Conservation (phyloP, 2,888 invertebrate genomes). For the Volucella bombylans region DNA sequence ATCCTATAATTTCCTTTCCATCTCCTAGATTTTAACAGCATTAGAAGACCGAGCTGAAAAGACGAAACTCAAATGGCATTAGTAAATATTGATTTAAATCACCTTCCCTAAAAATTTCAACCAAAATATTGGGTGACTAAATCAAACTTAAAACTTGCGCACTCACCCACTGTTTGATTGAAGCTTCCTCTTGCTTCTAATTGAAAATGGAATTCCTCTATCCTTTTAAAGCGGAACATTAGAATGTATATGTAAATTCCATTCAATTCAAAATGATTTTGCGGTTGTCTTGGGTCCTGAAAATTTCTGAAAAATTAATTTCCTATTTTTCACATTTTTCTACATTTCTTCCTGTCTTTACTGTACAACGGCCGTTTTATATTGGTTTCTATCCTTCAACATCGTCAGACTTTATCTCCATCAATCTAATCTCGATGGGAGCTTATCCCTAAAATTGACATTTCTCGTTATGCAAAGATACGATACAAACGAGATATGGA, state of each 20-base stretch:
- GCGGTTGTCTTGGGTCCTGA: not conserved
- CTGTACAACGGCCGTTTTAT: not conserved
- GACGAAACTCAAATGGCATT: too few relatives aligned
- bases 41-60: too few relatives aligned
- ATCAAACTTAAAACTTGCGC: constrained; percentile 4
- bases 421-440: constrained; percentile 63
- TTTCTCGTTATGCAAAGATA: constrained; percentile 53
- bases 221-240: too few relatives aligned
- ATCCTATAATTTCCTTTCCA: too few relatives aligned
- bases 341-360: not conserved
- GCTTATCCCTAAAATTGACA: constrained; percentile 61
- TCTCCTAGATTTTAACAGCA: too few relatives aligned
- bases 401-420: constrained; percentile 19
- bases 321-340: constrained; percentile 14
- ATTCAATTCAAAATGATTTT: not conserved
- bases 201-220: too few relatives aligned
- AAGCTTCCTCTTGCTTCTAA: constrained; percentile 5
- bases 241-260: too few relatives aligned
- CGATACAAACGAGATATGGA: constrained; percentile 27
- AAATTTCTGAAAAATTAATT: constrained; percentile 39
- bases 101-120: not conserved
- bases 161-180: not conserved
- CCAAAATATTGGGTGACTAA: not conserved
- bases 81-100: too few relatives aligned
- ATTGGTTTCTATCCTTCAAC: constrained; percentile 17